Percentiles rank a stretch among this genome's conserved stretches.
Evolutionary conservation across 2,113 vertebrate species (phyloP).

Genomic region (Willisornis vidua): DNA sequence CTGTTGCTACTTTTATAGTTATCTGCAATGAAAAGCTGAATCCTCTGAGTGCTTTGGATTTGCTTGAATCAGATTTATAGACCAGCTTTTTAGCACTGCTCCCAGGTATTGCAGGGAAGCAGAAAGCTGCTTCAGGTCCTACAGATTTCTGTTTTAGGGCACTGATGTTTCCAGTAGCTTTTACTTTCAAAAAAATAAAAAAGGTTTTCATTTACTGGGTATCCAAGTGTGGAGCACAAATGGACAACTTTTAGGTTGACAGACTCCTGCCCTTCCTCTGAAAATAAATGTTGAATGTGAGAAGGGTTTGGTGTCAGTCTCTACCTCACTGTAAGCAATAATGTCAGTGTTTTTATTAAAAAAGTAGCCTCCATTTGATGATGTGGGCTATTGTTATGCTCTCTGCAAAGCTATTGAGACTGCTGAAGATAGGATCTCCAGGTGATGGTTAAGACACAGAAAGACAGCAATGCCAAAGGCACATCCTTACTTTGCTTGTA

Average conservation of each 20-base stretch:
- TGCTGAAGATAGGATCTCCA: neutral
- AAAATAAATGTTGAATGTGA: neutral
- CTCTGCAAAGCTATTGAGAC: neutral
- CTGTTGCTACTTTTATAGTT: conserved; percentile 59
- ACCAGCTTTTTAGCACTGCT: conserved; percentile 28
- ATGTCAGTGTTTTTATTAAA: neutral
- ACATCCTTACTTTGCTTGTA: neutral
- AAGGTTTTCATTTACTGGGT: neutral
- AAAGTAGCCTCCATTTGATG: neutral
- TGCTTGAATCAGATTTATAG: conserved; percentile 58
- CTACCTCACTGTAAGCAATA: neutral
- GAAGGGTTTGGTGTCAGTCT: neutral
- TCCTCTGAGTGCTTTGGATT: conserved; percentile 49
- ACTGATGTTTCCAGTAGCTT: neutral
- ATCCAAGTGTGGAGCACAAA: neutral
- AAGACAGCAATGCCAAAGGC: neutral
- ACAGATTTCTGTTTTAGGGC: neutral
- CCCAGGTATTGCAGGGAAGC: conserved; percentile 22
- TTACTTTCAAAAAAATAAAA: conserved; percentile 20
- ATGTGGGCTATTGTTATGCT: accelerated
- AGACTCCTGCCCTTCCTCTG: neutral
- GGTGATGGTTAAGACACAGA: neutral
- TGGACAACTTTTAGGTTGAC: neutral
- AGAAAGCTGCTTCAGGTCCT: neutral
- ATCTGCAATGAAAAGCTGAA: conserved; percentile 55